Conservation (phyloP, 1,140 invertebrate species). For the Hylaeus volcanicus region DNA sequence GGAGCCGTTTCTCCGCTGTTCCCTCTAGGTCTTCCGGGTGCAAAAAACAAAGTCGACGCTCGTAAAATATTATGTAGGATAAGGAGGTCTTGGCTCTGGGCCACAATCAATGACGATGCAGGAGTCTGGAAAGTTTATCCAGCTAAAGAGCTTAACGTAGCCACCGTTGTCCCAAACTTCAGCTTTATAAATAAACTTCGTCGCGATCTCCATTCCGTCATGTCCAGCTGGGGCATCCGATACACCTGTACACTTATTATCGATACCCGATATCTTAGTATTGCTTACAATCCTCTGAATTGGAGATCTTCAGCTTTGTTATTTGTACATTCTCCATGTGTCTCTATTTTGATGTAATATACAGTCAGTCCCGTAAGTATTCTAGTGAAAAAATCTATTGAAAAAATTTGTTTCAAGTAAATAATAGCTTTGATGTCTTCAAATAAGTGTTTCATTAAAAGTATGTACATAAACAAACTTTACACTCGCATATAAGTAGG, state of each 20-base stretch:
- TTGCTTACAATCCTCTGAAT: too few species aligned
- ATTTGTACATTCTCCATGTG: too few species aligned
- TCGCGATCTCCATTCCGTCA: conserved; percentile 33
- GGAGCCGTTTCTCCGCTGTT: conserved; percentile 6
- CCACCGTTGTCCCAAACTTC: conserved; percentile 50
- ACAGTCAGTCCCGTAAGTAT: too few species aligned
- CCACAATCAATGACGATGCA: conserved; percentile 64
- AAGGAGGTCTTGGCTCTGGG: conserved; percentile 60
- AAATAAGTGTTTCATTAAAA: too few species aligned
- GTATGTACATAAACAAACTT: too few species aligned
- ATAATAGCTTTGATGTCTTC: too few species aligned
- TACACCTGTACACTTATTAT: conserved; percentile 22
- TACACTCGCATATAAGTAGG: too few species aligned
- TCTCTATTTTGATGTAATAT: too few species aligned
- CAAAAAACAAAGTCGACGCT: conserved; percentile 56
- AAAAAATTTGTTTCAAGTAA: too few species aligned
- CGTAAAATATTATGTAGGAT: conserved; percentile 67
- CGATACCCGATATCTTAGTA: neutral
- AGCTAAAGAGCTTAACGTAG: conserved; percentile 57
- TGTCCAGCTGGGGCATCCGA: conserved; percentile 40
- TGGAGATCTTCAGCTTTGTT: too few species aligned
- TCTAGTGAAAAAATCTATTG: too few species aligned
- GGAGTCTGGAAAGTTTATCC: conserved; percentile 67
- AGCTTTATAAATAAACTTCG: conserved; percentile 65
- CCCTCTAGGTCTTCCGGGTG: conserved; percentile 12